Evolutionary conservation across 2,113 vertebrate genomes (phyloP).

Genomic region (Ammodytes dubius): DNA sequence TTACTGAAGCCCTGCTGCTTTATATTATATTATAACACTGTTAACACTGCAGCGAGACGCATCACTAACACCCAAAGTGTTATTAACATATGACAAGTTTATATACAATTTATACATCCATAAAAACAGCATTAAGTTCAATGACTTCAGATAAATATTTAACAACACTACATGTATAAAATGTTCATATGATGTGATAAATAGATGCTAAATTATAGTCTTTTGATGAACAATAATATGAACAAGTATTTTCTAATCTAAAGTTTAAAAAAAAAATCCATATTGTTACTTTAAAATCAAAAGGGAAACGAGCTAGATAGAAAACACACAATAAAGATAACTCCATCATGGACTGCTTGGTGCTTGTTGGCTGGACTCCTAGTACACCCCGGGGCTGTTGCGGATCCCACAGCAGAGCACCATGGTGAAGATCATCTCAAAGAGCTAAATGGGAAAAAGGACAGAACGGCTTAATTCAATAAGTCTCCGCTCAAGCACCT

Average conservation of each 20-base stretch:
- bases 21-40: slow-evolving; percentile 52
- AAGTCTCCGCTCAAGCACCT: background rate
- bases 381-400: slow-evolving; percentile 78
- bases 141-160: slow-evolving; percentile 54
- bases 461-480: slow-evolving; percentile 20
- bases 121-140: slow-evolving; percentile 56
- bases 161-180: slow-evolving; percentile 57
- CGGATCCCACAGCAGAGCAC: slow-evolving; percentile 83
- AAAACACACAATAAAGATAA: slow-evolving; percentile 29
- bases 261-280: slow-evolving; percentile 46
- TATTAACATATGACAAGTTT: slow-evolving; percentile 62
- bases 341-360: background rate
- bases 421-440: slow-evolving; percentile 85
- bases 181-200: slow-evolving; percentile 56
- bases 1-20: slow-evolving; percentile 52
- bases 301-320: slow-evolving; percentile 27
- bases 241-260: slow-evolving; percentile 47
- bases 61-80: slow-evolving; percentile 33
- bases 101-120: slow-evolving; percentile 81
- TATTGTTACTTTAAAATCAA: slow-evolving; percentile 27
- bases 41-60: slow-evolving; percentile 37
- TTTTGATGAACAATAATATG: slow-evolving; percentile 32
- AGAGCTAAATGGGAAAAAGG: slow-evolving; percentile 65
- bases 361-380: slow-evolving; percentile 20
- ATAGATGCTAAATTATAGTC: slow-evolving; percentile 44